Conservation (phyloP, 2,888 invertebrate species). For the Gastracanthus pulcherrimus region DNA sequence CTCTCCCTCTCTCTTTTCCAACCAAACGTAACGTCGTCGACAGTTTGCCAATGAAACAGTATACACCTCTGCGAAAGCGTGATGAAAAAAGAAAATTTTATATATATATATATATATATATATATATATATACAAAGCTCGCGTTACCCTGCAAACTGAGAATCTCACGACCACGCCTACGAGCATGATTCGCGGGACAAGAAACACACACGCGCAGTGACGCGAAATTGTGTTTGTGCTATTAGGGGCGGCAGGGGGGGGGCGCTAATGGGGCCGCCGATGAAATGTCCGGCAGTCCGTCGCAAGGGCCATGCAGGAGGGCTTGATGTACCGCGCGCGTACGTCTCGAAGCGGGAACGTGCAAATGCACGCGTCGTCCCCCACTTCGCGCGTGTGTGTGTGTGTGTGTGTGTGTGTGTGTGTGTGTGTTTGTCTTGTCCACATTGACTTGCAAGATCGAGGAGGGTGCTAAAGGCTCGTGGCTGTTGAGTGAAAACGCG, state of each 20-base stretch:
- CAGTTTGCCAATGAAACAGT: not conserved
- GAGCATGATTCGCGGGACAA: not conserved
- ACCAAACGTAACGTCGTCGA: not conserved
- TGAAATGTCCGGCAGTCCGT: not conserved
- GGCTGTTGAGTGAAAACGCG: too few species aligned
- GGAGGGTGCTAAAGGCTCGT: too few species aligned
- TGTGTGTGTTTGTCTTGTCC: too few species aligned
- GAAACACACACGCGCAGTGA: not conserved
- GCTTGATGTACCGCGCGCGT: not conserved
- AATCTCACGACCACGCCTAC: not conserved
- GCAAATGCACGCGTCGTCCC: too few species aligned
- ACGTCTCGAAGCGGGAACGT: not conserved
- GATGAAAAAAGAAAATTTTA: too few species aligned
- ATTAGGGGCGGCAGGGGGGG: constrained; percentile 12
- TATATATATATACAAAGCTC: not conserved
- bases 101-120: too few species aligned
- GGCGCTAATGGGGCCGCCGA: not conserved
- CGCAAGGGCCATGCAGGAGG: not conserved
- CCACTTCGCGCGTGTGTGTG: not conserved
- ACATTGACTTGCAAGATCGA: constrained; percentile 20
- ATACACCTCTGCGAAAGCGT: not conserved
- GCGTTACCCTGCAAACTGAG: not conserved
- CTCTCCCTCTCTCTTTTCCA: too few species aligned
- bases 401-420: too few species aligned
- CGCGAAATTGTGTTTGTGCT: constrained; percentile 25